A percentile compares a stretch with the other conserved stretches of the same genome.
phyloP scores from a whole-genome alignment of 1,140 invertebrate genomes.

The Bombus difficillimus region DNA sequence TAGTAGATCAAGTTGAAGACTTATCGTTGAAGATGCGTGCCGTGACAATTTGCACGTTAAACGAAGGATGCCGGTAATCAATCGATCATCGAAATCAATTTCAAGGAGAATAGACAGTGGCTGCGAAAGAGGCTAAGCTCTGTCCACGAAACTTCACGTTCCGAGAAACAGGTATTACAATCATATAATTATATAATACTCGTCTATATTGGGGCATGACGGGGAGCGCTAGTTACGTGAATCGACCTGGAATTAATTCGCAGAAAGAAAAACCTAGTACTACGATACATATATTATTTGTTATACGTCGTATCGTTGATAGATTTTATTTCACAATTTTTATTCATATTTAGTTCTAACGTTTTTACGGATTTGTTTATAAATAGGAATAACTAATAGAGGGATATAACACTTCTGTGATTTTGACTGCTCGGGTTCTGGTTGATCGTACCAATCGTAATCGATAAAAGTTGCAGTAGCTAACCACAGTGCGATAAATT shows the following conservation, averaged over 20 bases:
- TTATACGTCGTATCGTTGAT: background rate
- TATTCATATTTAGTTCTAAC: background rate
- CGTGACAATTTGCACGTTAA: background rate
- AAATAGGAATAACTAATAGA: background rate
- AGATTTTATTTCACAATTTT: background rate
- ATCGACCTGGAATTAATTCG: slow-evolving; percentile 32
- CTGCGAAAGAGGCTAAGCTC: background rate
- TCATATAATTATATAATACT: slow-evolving; percentile 27
- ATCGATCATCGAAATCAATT: background rate
- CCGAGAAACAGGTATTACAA: slow-evolving; percentile 5
- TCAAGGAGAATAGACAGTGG: background rate
- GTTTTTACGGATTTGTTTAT: background rate
- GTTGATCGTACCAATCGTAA: background rate
- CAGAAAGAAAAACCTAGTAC: slow-evolving; percentile 12
- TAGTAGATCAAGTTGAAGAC: background rate
- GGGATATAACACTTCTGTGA: background rate
- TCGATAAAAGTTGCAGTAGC: background rate
- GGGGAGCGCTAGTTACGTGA: slow-evolving; percentile 9
- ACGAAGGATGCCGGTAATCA: background rate
- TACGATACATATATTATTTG: background rate
- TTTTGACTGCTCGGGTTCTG: background rate
- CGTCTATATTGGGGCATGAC: slow-evolving; percentile 23
- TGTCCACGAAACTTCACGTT: background rate
- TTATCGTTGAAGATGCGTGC: too few species aligned
- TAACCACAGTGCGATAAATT: background rate